A percentile compares a stretch with the other conserved stretches of the same genome.
phyloP scores from a whole-genome alignment of 2,888 invertebrate species.

The Sipha maydis region DNA sequence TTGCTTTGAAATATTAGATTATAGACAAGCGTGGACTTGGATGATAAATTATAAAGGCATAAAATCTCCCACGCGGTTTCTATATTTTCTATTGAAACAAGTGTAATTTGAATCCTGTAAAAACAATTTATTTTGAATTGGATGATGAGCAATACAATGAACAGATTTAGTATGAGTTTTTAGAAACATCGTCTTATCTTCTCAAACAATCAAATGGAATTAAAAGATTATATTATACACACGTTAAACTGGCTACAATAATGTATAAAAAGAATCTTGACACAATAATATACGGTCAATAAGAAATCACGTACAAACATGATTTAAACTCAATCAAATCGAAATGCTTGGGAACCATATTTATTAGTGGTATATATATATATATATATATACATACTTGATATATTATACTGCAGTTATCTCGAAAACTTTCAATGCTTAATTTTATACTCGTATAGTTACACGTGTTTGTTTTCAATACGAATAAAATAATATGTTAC shows the following conservation, averaged over 20 bases:
- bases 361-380: neutral
- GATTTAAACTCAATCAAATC: neutral
- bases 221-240: conserved; percentile 2
- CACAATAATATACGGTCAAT: neutral
- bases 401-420: neutral
- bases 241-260: neutral
- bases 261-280: neutral
- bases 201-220: conserved; percentile 16
- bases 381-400: no score
- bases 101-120: no score
- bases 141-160: neutral
- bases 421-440: no score
- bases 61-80: no score
- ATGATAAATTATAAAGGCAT: no score
- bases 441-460: no score
- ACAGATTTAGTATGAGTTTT: neutral
- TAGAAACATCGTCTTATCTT: conserved; percentile 18
- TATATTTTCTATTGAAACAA: no score
- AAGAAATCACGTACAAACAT: neutral
- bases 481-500: no score
- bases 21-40: no score
- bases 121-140: neutral
- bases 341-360: neutral
- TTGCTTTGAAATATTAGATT: no score
- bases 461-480: no score